phyloP scores from a whole-genome alignment of 1,140 invertebrate species.

The Drosophila sproati region DNA sequence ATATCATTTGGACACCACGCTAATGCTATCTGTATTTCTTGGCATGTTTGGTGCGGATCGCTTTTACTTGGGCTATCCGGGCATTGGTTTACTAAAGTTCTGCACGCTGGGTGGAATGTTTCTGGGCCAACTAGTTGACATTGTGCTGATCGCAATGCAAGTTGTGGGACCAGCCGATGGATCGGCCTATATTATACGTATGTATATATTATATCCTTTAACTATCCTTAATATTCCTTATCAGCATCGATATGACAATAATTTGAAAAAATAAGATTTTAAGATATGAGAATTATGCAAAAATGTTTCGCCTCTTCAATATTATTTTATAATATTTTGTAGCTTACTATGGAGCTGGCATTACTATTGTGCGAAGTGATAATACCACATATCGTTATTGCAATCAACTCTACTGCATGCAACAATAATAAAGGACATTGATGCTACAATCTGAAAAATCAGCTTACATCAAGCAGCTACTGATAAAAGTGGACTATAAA shows the following conservation, averaged over 20 bases:
- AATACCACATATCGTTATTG: conserved; percentile 92
- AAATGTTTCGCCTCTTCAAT: not conserved
- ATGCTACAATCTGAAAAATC: conserved; percentile 40
- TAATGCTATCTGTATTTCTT: conserved; percentile 96
- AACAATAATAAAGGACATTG: conserved; percentile 85
- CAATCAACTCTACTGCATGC: conserved; percentile 86
- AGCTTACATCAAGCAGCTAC: conserved; percentile 68
- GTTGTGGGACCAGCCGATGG: conserved; percentile 97
- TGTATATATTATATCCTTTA: not conserved
- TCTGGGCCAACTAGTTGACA: conserved; percentile 97
- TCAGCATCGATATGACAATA: too few species aligned
- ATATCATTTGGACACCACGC: conserved; percentile 95
- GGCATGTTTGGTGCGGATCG: conserved; percentile 99
- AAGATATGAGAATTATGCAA: too few species aligned
- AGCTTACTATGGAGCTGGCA: conserved; percentile 95
- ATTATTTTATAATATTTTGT: not conserved
- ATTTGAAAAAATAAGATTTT: too few species aligned
- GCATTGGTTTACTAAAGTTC: conserved; percentile 96
- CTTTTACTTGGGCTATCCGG: conserved; percentile 98
- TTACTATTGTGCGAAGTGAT: conserved; percentile 92
- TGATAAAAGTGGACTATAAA: conserved; percentile 37
- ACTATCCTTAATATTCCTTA: too few species aligned
- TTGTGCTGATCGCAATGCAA: conserved; percentile 96
- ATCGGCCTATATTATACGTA: conserved; percentile 90
- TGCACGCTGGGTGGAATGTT: conserved; percentile 98